phyloP scores from a whole-genome alignment of 2,888 invertebrate species.

The Latrodectus elegans region DNA sequence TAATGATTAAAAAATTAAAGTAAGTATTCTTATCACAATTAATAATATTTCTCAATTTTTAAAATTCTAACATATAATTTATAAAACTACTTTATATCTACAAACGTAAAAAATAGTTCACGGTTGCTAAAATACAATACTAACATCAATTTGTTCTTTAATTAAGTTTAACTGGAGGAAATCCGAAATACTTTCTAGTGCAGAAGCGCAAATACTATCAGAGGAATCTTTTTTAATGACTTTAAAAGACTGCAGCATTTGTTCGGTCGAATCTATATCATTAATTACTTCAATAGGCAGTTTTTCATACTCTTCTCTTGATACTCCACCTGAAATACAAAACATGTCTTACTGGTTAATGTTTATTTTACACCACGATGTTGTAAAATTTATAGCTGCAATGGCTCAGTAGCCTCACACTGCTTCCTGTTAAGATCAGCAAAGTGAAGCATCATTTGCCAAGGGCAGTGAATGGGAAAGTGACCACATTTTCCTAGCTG shows the following conservation, averaged over 20 bases:
- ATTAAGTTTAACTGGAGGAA: slow-evolving; percentile 19
- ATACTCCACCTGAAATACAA: slow-evolving; percentile 30
- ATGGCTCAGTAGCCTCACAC: too few species aligned
- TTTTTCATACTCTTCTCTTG: slow-evolving; percentile 48
- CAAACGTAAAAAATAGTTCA: not conserved
- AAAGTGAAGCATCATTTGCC: too few species aligned
- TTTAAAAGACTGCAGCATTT: slow-evolving; percentile 36
- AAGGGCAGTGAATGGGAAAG: too few species aligned
- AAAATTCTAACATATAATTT: not conserved
- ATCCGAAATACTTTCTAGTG: slow-evolving; percentile 23
- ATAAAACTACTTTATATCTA: not conserved
- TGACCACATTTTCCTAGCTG: too few species aligned
- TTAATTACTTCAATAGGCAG: slow-evolving; percentile 28
- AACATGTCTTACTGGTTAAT: too few species aligned
- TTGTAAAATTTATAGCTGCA: too few species aligned
- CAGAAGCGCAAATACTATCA: not conserved
- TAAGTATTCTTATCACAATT: not conserved
- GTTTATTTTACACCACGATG: too few species aligned
- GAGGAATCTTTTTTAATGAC: not conserved
- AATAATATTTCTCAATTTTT: not conserved
- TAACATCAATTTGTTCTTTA: slow-evolving; percentile 48
- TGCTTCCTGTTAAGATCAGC: too few species aligned
- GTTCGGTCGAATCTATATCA: slow-evolving; percentile 58
- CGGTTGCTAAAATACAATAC: not conserved
- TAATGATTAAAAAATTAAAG: not conserved